These are phyloP conservation scores for Drosophila arawakana DNA, from an alignment of 1,140 invertebrate genomes.

Conservation along the genomic window DNA sequence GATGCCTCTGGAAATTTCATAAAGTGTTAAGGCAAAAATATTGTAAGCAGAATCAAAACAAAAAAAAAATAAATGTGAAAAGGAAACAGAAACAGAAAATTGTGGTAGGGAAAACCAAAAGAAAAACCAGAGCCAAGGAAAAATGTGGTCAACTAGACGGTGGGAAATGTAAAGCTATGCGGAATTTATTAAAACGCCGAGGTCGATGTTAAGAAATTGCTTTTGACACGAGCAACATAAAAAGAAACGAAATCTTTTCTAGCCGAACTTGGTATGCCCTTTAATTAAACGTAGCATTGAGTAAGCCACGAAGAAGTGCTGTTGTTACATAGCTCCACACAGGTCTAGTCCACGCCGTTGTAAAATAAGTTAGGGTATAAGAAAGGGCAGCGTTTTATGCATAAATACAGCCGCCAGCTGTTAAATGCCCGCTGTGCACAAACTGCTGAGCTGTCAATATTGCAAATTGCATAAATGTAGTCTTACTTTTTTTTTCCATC, in stretches of 20 bases:
- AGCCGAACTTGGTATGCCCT: conserved; percentile 32
- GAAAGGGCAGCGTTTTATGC: conserved; percentile 25
- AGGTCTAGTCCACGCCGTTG: neutral
- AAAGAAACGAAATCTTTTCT: conserved; percentile 19
- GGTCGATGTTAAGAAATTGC: conserved; percentile 74
- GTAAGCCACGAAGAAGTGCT: neutral
- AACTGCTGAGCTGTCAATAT: conserved; percentile 72
- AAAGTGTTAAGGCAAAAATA: conserved; percentile 78
- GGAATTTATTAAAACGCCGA: conserved; percentile 80
- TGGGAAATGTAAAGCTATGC: conserved; percentile 78
- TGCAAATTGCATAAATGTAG: conserved; percentile 71
- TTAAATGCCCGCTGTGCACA: conserved; percentile 42
- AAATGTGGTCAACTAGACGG: conserved; percentile 57
- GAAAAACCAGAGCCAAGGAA: conserved; percentile 25
- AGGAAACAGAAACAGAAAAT: neutral
- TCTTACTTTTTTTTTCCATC: conserved; percentile 22
- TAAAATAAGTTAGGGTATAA: conserved; percentile 13
- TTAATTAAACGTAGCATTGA: neutral
- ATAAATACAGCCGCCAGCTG: conserved; percentile 21
- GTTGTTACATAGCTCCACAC: neutral
- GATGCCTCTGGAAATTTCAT: conserved; percentile 58
- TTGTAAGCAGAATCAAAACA: conserved; percentile 35
- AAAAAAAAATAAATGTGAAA: conserved; percentile 15
- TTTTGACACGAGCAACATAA: conserved; percentile 61
- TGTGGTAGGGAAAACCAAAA: no score